Evolutionary conservation across 2,888 invertebrate genomes (phyloP).

Genomic region (Panopea generosa): DNA sequence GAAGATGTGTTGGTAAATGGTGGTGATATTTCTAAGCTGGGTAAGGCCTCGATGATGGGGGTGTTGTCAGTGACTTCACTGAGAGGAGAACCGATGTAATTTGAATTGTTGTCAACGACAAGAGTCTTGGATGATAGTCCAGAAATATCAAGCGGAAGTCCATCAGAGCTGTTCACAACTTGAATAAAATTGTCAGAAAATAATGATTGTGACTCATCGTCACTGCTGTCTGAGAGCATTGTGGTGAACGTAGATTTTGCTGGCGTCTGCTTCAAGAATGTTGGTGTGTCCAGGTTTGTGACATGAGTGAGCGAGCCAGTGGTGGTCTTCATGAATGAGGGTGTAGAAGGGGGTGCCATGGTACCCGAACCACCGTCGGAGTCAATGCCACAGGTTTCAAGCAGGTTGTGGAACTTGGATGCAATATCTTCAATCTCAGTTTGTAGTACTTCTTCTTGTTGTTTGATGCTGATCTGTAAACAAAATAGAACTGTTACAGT

Average conservation of each 20-base stretch:
- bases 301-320: constrained; percentile 54
- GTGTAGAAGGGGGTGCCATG: constrained; percentile 64
- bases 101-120: constrained; percentile 69
- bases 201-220: constrained; percentile 47
- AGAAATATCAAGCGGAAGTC: constrained; percentile 56
- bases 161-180: constrained; percentile 51
- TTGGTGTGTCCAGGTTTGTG: constrained; percentile 62
- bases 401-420: constrained; percentile 70
- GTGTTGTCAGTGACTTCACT: constrained; percentile 54
- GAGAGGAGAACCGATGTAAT: constrained; percentile 66
- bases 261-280: constrained; percentile 56
- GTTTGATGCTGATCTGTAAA: constrained; percentile 73
- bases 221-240: constrained; percentile 39
- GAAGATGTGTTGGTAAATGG: constrained; percentile 58
- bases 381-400: constrained; percentile 74
- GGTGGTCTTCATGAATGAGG: constrained; percentile 64
- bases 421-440: constrained; percentile 75
- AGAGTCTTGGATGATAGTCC: constrained; percentile 62
- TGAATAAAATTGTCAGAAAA: constrained; percentile 38
- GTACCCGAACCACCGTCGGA: constrained; percentile 55
- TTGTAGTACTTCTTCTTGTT: constrained; percentile 70
- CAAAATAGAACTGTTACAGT: background rate
- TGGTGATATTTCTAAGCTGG: constrained; percentile 56
- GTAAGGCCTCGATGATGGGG: constrained; percentile 59
- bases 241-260: constrained; percentile 24